Percentiles rank a stretch among this genome's conserved stretches.
These are phyloP conservation scores for Irena cyanogastra DNA, from an alignment of 2,113 vertebrate genomes.

Conservation along the genomic window DNA sequence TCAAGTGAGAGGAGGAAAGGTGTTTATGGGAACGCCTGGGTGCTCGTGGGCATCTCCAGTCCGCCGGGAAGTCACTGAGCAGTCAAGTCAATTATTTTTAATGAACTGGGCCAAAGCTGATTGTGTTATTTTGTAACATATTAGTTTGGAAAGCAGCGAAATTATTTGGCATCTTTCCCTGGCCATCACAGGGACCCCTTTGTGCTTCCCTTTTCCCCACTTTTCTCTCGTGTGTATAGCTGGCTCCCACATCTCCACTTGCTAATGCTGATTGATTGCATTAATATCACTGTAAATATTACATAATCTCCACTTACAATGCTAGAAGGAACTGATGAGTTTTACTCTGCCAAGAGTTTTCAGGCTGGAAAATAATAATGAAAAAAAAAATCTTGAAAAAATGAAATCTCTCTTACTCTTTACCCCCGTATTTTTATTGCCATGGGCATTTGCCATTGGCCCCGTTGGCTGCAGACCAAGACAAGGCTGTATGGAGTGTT, in stretches of 20 bases:
- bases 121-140: constrained; percentile 55
- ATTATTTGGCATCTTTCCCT: constrained; percentile 59
- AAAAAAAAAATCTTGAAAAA: neutral
- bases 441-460: rapidly evolving
- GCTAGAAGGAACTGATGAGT: constrained; percentile 36
- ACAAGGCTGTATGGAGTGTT: neutral
- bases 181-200: constrained; percentile 62
- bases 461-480: neutral
- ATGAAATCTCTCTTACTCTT: neutral
- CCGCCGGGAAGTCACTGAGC: neutral
- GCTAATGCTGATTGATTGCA: constrained; percentile 65
- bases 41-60: neutral
- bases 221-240: constrained; percentile 18
- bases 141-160: constrained; percentile 50
- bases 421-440: rapidly evolving
- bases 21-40: neutral
- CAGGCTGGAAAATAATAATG: constrained; percentile 15
- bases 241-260: constrained; percentile 38
- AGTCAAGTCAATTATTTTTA: constrained; percentile 63
- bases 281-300: constrained; percentile 71
- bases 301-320: constrained; percentile 53
- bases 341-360: constrained; percentile 38
- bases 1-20: neutral
- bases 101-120: constrained; percentile 47
- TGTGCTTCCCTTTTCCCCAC: constrained; percentile 52